Evolutionary conservation across 2,113 vertebrate species (phyloP).

Genomic region (Thinocorus orbignyianus): DNA sequence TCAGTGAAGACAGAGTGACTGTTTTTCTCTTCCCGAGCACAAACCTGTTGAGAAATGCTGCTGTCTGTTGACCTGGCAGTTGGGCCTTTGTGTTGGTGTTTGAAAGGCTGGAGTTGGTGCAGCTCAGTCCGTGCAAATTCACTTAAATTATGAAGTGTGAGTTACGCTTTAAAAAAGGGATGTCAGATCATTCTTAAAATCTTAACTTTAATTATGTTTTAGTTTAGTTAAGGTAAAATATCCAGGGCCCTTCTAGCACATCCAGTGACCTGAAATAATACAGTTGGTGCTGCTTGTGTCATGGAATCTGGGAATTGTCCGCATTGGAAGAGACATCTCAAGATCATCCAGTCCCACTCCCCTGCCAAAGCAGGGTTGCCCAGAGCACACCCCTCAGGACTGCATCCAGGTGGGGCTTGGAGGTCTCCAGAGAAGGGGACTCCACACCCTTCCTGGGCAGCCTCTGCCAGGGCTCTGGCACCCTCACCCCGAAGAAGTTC

Average conservation of each 20-base stretch:
- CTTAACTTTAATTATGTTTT: neutral
- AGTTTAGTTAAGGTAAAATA: neutral
- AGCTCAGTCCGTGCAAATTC: neutral
- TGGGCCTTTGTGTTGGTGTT: neutral
- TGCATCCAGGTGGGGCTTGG: too few species aligned
- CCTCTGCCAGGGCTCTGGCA: too few species aligned
- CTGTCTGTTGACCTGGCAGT: neutral
- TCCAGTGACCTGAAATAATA: neutral
- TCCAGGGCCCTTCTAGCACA: accelerated
- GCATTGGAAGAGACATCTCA: too few species aligned
- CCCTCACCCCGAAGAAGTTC: too few species aligned
- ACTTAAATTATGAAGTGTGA: neutral
- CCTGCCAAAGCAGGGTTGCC: too few species aligned
- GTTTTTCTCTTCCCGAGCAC: neutral
- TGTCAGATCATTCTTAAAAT: neutral
- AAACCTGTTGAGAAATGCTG: neutral
- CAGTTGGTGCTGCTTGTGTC: accelerated
- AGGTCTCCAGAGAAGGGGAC: too few species aligned
- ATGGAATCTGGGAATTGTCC: too few species aligned
- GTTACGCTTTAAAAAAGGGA: neutral
- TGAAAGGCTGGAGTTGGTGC: neutral
- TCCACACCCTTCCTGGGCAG: too few species aligned
- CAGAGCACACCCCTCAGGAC: too few species aligned
- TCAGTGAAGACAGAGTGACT: neutral
- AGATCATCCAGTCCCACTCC: too few species aligned